A percentile compares a stretch with the other conserved stretches of the same genome.
Evolutionary conservation across 30 jellyfish, hydroid and myxozoan species (phyloP).

Genomic region (Aurelia aurita): DNA sequence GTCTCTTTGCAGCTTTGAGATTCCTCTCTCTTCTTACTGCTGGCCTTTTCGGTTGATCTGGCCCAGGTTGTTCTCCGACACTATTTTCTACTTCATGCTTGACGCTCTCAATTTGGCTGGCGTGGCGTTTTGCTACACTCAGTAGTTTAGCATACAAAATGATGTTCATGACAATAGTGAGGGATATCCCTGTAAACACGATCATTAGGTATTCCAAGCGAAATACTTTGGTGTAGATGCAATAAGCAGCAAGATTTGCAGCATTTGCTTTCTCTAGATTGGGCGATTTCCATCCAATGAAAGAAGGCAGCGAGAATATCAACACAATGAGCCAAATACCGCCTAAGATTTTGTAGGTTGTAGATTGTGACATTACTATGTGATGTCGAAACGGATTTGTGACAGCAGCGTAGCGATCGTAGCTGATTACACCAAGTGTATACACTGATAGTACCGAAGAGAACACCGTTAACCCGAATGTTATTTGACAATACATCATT

Average conservation of each 20-base stretch:
- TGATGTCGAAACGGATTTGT: conserved; percentile 83
- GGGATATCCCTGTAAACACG: conserved; percentile 35
- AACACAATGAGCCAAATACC: conserved; percentile 61
- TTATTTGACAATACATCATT: conserved; percentile 74
- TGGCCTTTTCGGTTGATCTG: conserved; percentile 26
- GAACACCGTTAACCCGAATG: conserved; percentile 77
- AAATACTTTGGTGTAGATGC: conserved; percentile 84
- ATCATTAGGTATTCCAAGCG: conserved; percentile 73
- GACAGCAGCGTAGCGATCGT: conserved; percentile 86
- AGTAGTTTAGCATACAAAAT: conserved; percentile 53
- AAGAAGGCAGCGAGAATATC: conserved; percentile 73
- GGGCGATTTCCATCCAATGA: conserved; percentile 82
- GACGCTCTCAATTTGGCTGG: conserved; percentile 67
- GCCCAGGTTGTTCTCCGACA: conserved; percentile 30
- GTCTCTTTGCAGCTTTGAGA: conserved; percentile 90
- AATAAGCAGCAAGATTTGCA: conserved; percentile 52
- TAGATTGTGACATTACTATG: conserved; percentile 54
- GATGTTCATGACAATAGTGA: conserved; percentile 68
- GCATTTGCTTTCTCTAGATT: conserved; percentile 10
- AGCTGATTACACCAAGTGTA: conserved; percentile 85
- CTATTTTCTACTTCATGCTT: conserved; percentile 77
- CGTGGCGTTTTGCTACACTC: conserved; percentile 84
- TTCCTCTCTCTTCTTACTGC: conserved; percentile 70
- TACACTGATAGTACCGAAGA: conserved; percentile 73
- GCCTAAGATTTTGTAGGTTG: conserved; percentile 45